Conservation (phyloP, 2,113 vertebrate genomes). For the Podarcis cretensis region DNA sequence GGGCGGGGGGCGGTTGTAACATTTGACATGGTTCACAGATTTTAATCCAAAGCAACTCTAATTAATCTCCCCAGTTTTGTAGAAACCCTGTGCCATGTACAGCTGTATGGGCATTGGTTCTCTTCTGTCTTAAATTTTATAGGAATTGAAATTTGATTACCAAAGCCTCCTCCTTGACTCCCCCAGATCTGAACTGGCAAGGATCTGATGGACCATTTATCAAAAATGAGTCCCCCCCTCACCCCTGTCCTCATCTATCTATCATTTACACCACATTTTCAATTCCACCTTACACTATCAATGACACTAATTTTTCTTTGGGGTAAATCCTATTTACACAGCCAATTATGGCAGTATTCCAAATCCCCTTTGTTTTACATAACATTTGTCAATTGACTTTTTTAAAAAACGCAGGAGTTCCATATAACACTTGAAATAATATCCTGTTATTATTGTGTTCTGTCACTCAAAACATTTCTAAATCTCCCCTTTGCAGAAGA, state of each 20-base stretch:
- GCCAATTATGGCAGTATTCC: background rate
- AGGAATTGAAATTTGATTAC: conserved; percentile 65
- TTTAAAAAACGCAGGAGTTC: background rate
- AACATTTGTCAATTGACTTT: background rate
- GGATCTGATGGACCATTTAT: conserved; percentile 1
- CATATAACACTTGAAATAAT: background rate
- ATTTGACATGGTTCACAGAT: conserved; percentile 70
- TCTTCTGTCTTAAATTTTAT: conserved; percentile 60
- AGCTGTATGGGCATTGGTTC: conserved; percentile 49
- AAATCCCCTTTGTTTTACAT: conserved; percentile 21
- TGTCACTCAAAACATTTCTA: background rate
- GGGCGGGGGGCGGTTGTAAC: conserved; percentile 51
- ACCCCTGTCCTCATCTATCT: conserved; percentile 20
- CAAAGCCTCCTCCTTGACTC: conserved; percentile 35
- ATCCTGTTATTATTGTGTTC: background rate
- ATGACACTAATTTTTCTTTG: conserved; percentile 8
- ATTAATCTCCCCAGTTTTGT: conserved; percentile 72
- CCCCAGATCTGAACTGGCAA: conserved; percentile 11
- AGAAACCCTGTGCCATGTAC: conserved; percentile 40
- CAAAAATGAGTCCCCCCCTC: conserved; percentile 26
- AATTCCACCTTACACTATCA: background rate
- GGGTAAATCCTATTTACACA: conserved; percentile 29
- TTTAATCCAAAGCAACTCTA: conserved; percentile 75
- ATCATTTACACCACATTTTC: conserved; percentile 43
- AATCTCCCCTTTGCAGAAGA: conserved; percentile 32